Evolutionary conservation across 1,140 invertebrate genomes (phyloP).

Genomic region (Nomia melanderi): DNA sequence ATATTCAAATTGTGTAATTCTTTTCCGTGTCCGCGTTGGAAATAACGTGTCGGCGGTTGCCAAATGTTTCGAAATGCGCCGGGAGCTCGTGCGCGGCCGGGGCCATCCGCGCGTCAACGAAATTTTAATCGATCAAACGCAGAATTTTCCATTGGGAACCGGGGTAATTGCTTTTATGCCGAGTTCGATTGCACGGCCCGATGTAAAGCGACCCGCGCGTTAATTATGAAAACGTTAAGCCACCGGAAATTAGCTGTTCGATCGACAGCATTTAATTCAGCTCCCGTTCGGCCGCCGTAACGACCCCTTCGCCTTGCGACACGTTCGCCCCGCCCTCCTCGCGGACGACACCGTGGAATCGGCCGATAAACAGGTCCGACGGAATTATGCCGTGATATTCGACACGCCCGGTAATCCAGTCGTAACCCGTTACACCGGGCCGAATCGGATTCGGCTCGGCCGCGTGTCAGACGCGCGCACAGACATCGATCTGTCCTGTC

Average conservation of each 20-base stretch:
- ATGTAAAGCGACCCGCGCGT: too few species aligned
- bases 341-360: slow-evolving; percentile 14
- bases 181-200: too few species aligned
- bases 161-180: too few species aligned
- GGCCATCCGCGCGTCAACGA: too few species aligned
- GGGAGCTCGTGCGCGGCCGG: too few species aligned
- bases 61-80: too few species aligned
- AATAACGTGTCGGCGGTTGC: too few species aligned
- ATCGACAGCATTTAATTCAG: background rate
- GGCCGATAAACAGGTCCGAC: slow-evolving; percentile 35
- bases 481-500: slow-evolving; percentile 4
- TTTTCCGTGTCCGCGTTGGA: too few species aligned
- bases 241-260: background rate
- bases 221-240: background rate
- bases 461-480: background rate
- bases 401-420: slow-evolving; percentile 43
- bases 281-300: slow-evolving; percentile 11
- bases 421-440: slow-evolving; percentile 27
- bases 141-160: too few species aligned
- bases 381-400: slow-evolving; percentile 45
- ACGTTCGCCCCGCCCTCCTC: slow-evolving; percentile 7
- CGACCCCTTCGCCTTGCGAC: slow-evolving; percentile 3
- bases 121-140: too few species aligned
- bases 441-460: slow-evolving; percentile 41
- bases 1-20: too few species aligned